Evolutionary conservation across 2,888 invertebrate genomes (phyloP), one percentile per base, ranked within the genome.

Genomic region (Lithosia quadra): DNA sequence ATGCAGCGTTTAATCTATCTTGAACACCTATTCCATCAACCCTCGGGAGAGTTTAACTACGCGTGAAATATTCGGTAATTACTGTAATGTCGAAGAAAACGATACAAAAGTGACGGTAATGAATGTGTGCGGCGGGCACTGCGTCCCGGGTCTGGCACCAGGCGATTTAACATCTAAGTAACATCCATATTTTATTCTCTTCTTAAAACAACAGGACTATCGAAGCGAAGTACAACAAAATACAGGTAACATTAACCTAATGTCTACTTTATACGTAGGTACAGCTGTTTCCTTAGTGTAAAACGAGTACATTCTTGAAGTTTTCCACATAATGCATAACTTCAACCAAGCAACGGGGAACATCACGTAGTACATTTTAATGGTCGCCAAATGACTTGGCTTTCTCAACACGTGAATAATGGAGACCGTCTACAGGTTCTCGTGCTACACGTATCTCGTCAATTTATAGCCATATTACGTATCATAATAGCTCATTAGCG

Each of bases 361-460:
- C 75, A 82, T 78, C 78, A 78, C 78, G 82, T 70, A 84, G 80
- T 74, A 81, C 83, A 87, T 84, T 85, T 83, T 86, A 85, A 87
- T 85, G 77, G 81, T 78, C 34, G 60, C 69, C 73, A 75, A 78
- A 79, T 85, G 85, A 86, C 82, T 82, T 65, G 56, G 77, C 83
- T 75, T 81, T 82, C 80, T 76, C 66, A 67, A 72, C 73, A 64
- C 62, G 71, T 73, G 75, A 80, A 76, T 80, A 79, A 81, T 78
- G 76, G 71, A 79, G 69, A 74, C 39, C 68, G 59, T 71, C 76
- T 74, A 56, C 69, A 76, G 78, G 58, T 28, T 28, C 62, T 36
- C 71, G 63, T 80, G 61, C 69, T 70, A 78, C 72, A 80, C 76
- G 79, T 72, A 72, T 80, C 68, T 65, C 76, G 65, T 71, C 75